Evolutionary conservation across 2,888 invertebrate genomes (phyloP).

Genomic region (Platycheirus rosarum): DNA sequence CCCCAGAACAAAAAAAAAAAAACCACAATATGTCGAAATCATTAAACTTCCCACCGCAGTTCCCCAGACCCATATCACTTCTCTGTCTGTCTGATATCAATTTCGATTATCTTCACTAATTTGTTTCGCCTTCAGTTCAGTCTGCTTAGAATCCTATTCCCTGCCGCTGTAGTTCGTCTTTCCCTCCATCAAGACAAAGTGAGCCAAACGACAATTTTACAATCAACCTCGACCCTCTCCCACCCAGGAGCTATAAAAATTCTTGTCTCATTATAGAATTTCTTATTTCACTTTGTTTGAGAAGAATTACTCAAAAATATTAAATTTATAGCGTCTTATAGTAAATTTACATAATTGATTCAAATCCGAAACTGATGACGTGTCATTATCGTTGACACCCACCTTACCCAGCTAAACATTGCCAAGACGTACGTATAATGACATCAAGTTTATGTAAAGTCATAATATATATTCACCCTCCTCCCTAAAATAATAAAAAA

Average conservation of each 20-base stretch:
- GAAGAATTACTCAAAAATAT: slow-evolving; percentile 8
- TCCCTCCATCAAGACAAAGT: too few relatives aligned
- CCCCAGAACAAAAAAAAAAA: slow-evolving; percentile 20
- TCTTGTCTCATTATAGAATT: slow-evolving; percentile 1
- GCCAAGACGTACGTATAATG: slow-evolving; percentile 49
- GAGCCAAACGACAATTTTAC: slow-evolving; percentile 40
- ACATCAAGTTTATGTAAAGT: slow-evolving; percentile 25
- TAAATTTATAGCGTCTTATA: slow-evolving; percentile 21
- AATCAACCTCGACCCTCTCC: slow-evolving; percentile 10
- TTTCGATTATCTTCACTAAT: slow-evolving; percentile 48
- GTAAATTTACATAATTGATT: slow-evolving; percentile 64
- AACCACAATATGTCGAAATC: slow-evolving; percentile 47
- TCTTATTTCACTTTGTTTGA: slow-evolving; percentile 7
- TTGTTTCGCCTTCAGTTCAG: slow-evolving; percentile 29
- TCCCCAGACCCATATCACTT: slow-evolving; percentile 32
- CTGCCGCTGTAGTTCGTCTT: too few relatives aligned
- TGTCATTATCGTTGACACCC: slow-evolving; percentile 24
- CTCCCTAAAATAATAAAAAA: slow-evolving; percentile 2
- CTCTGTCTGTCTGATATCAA: slow-evolving; percentile 28
- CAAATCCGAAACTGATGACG: slow-evolving; percentile 36
- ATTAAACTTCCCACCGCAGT: slow-evolving; percentile 42
- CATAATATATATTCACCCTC: slow-evolving; percentile 30
- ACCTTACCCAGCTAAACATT: neutral
- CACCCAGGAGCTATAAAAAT: neutral
- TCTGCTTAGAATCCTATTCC: too few relatives aligned